Evolutionary conservation across 2,113 vertebrate genomes (phyloP).

Genomic region (Oceanites oceanicus): DNA sequence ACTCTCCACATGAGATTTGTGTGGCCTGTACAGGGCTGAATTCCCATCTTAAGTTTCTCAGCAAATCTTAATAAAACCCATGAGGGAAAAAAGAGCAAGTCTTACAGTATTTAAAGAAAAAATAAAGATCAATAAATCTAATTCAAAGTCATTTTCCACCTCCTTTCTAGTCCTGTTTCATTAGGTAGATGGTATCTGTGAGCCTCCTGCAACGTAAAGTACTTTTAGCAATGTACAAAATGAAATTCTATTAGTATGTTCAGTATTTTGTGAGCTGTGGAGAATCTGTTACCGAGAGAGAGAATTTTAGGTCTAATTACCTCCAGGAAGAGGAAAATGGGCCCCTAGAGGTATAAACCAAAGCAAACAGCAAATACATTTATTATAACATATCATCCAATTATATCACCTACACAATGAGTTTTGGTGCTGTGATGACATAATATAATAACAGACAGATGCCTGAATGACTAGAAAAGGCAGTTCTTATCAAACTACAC

Average conservation of each 20-base stretch:
- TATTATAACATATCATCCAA: background rate
- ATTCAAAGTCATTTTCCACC: background rate
- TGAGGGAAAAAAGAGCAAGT: background rate
- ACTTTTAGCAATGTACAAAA: background rate
- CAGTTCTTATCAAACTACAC: background rate
- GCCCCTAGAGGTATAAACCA: background rate
- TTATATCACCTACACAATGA: background rate
- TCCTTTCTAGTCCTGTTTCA: background rate
- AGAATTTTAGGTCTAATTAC: constrained; percentile 28
- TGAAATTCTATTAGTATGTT: background rate
- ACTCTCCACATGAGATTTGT: background rate
- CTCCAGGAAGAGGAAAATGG: background rate
- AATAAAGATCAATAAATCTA: background rate
- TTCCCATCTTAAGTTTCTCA: background rate
- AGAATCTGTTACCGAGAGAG: background rate
- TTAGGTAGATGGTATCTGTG: background rate
- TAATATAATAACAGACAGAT: background rate
- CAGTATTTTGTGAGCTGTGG: background rate
- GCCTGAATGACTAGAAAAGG: background rate
- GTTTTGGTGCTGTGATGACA: background rate
- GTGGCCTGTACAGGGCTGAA: background rate
- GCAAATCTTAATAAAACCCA: background rate
- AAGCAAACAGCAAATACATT: background rate
- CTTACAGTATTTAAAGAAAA: background rate
- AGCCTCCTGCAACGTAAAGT: background rate